Evolutionary conservation across 2,797 vertebrate species (phyloP).

Genomic region (Macroramphosus scolopax): DNA sequence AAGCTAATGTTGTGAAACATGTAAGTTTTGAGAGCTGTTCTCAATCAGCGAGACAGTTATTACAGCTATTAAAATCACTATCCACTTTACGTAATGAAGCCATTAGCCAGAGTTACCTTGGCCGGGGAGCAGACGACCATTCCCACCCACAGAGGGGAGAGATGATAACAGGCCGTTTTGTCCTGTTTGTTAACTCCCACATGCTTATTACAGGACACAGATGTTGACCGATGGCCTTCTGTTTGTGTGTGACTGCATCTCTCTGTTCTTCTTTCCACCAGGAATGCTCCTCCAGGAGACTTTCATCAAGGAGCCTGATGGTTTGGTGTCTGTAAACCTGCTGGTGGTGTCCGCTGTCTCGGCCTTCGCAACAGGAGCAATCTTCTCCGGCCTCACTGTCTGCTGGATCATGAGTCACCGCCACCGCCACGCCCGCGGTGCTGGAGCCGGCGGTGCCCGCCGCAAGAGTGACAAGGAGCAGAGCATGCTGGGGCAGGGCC

Average conservation of each 20-base stretch:
- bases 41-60: conserved; percentile 78
- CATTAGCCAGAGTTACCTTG: conserved; percentile 72
- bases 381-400: conserved; percentile 90
- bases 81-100: conserved; percentile 80
- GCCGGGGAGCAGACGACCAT: conserved; percentile 42
- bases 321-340: conserved; percentile 92
- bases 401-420: conserved; percentile 95
- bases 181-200: conserved; percentile 49
- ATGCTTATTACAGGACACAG: conserved; percentile 22
- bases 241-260: conserved; percentile 29
- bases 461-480: conserved; percentile 89
- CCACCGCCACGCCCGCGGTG: conserved; percentile 76
- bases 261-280: conserved; percentile 20
- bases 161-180: conserved; percentile 53
- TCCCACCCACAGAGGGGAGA: conserved; percentile 56
- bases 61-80: conserved; percentile 76
- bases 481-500: conserved; percentile 85
- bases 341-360: conserved; percentile 92
- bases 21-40: conserved; percentile 61
- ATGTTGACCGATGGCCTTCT: conserved; percentile 26
- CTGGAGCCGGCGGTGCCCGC: conserved; percentile 69
- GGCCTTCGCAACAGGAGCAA: conserved; percentile 90
- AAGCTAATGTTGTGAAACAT: conserved; percentile 71
- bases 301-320: conserved; percentile 88
- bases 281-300: conserved; percentile 83